Percentiles rank a stretch among this genome's conserved stretches.
These are phyloP conservation scores for Gobius niger DNA, from an alignment of 2,113 vertebrate species.

Conservation along the genomic window DNA sequence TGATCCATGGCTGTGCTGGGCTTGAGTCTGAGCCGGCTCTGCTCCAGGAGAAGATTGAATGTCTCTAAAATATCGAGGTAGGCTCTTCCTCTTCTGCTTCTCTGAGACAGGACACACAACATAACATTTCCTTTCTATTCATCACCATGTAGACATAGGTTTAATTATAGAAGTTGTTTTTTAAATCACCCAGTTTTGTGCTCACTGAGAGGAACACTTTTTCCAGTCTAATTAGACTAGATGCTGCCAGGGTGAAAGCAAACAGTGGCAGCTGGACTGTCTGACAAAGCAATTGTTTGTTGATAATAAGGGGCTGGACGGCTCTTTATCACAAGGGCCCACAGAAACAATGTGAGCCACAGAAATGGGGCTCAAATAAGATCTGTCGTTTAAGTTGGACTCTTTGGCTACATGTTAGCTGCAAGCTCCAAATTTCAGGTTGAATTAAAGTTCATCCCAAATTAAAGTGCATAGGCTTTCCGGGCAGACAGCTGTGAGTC, in stretches of 20 bases:
- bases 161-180: not conserved
- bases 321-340: slow-evolving; percentile 5
- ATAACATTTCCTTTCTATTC: too few relatives aligned
- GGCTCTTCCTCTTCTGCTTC: slow-evolving; percentile 16
- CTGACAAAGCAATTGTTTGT: slow-evolving; percentile 44
- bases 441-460: slow-evolving; percentile 27
- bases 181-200: slow-evolving; percentile 6
- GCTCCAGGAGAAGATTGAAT: slow-evolving; percentile 69
- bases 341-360: not conserved
- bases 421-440: slow-evolving; percentile 19
- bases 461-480: slow-evolving; percentile 32
- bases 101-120: not conserved
- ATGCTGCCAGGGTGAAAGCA: slow-evolving; percentile 35
- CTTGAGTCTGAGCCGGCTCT: slow-evolving; percentile 38
- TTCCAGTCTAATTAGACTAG: slow-evolving; percentile 43
- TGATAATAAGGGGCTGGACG: slow-evolving; percentile 7
- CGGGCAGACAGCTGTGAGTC: slow-evolving; percentile 35
- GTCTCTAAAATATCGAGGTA: slow-evolving; percentile 71
- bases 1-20: slow-evolving; percentile 45
- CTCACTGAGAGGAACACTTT: slow-evolving; percentile 16
- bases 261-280: slow-evolving; percentile 49
- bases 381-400: not conserved
- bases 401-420: not conserved
- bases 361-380: slow-evolving; percentile 1
- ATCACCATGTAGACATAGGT: not conserved